Percentiles rank a stretch among this genome's conserved stretches.
Evolutionary conservation across 2,113 vertebrate species (phyloP).

Genomic region (Istiophorus platypterus): DNA sequence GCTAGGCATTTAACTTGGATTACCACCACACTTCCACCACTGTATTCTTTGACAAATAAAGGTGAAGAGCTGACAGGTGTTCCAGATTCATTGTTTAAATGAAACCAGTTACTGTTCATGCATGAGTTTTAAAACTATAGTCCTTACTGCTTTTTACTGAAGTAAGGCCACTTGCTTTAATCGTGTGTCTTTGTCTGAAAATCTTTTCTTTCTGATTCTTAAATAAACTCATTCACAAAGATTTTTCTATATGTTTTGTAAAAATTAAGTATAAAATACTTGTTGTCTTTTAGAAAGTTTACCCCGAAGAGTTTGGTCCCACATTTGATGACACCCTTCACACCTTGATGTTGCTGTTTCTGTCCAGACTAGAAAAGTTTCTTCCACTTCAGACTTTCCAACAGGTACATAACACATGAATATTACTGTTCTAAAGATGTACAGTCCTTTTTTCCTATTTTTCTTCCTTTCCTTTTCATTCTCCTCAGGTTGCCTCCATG

Average conservation of each 20-base stretch:
- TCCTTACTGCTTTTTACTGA: too few species aligned
- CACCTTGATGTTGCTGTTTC: conserved; percentile 80
- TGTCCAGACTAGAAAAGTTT: conserved; percentile 81
- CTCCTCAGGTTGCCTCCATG: conserved; percentile 53
- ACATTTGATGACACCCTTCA: conserved; percentile 76
- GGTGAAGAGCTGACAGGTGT: too few species aligned
- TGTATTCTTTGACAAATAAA: too few species aligned
- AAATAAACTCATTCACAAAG: background rate
- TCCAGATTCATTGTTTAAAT: background rate
- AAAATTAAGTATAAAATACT: too few species aligned
- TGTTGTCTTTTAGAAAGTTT: conserved; percentile 71
- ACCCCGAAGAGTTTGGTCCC: conserved; percentile 82
- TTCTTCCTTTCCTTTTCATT: background rate
- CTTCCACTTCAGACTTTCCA: conserved; percentile 65
- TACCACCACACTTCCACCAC: too few species aligned
- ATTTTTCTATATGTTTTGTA: background rate
- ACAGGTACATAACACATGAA: conserved; percentile 49
- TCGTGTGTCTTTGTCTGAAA: background rate
- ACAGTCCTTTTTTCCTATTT: background rate
- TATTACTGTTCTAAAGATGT: background rate
- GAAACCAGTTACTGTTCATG: background rate
- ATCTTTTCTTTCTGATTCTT: background rate
- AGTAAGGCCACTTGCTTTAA: background rate
- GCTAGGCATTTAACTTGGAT: too few species aligned
- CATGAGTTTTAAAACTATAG: too few species aligned